Evolutionary conservation across 2,888 invertebrate species (phyloP).

Genomic region (Mechanitis mazaeus): DNA sequence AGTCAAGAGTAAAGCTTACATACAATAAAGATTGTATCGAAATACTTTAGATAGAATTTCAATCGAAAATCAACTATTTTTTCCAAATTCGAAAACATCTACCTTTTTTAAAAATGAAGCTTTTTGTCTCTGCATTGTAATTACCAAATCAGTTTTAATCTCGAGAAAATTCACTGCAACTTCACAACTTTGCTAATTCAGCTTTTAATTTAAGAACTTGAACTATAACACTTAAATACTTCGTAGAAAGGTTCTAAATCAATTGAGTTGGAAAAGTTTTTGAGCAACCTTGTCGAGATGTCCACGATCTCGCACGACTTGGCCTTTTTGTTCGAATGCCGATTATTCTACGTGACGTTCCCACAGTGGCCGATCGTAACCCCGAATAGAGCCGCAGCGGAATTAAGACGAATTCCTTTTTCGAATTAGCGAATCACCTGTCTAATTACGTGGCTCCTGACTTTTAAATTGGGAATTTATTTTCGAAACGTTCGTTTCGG

Average conservation of each 20-base stretch:
- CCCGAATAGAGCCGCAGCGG: slow-evolving; percentile 47
- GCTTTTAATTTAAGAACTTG: background rate
- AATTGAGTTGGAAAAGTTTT: background rate
- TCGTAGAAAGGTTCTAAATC: slow-evolving; percentile 17
- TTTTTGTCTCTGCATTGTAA: slow-evolving; percentile 10
- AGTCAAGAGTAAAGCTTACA: slow-evolving; percentile 1
- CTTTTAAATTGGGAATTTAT: slow-evolving; percentile 44
- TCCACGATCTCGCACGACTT: slow-evolving; percentile 34
- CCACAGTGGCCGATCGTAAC: slow-evolving; percentile 54
- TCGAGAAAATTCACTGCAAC: slow-evolving; percentile 17
- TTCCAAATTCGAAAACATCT: background rate
- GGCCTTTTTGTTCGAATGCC: slow-evolving; percentile 67
- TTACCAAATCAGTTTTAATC: slow-evolving; percentile 19
- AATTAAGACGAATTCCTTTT: slow-evolving; percentile 66
- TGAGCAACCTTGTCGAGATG: slow-evolving; percentile 18
- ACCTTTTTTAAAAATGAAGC: background rate
- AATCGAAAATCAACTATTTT: background rate
- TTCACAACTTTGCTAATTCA: slow-evolving; percentile 13
- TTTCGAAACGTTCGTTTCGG: slow-evolving; percentile 27
- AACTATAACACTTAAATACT: slow-evolving; percentile 11
- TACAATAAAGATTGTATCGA: slow-evolving; percentile 9
- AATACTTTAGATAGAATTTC: no score
- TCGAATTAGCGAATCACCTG: slow-evolving; percentile 74
- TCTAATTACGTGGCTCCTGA: slow-evolving; percentile 59
- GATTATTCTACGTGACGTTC: slow-evolving; percentile 72